These are phyloP conservation scores for Altica lythri DNA, from an alignment of 2,888 invertebrate genomes.

Conservation along the genomic window DNA sequence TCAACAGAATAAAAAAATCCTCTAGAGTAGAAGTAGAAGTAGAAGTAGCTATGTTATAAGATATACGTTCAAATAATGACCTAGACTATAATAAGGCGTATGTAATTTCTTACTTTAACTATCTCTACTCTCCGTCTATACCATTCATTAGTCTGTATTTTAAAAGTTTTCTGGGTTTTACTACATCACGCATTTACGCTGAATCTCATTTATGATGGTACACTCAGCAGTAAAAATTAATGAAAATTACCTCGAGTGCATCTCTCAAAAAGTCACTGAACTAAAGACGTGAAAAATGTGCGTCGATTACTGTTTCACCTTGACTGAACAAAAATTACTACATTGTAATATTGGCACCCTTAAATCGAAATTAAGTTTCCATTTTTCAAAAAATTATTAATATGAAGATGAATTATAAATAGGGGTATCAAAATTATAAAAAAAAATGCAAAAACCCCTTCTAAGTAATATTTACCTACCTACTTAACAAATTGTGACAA, in stretches of 20 bases:
- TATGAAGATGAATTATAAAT: too few species aligned
- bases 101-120: constrained; percentile 29
- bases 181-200: constrained; percentile 32
- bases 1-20: constrained; percentile 15
- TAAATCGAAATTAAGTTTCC: too few species aligned
- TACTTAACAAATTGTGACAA: too few species aligned
- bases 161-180: constrained; percentile 28
- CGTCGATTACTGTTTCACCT: constrained; percentile 18
- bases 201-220: constrained; percentile 30
- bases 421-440: too few species aligned
- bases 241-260: constrained; percentile 26
- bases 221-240: constrained; percentile 23
- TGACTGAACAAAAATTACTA: too few species aligned
- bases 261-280: constrained; percentile 27
- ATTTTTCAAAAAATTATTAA: too few species aligned
- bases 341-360: too few species aligned
- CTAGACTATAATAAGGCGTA: constrained; percentile 27
- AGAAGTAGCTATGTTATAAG: too few species aligned
- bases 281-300: constrained; percentile 23
- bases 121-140: constrained; percentile 25
- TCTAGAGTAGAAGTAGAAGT: constrained; percentile 22
- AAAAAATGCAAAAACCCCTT: too few species aligned
- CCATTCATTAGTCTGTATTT: constrained; percentile 29
- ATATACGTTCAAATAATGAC: constrained; percentile 26
- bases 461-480: too few species aligned